phyloP scores from a whole-genome alignment of 1,140 invertebrate genomes.

The Metopolophium dirhodum region DNA sequence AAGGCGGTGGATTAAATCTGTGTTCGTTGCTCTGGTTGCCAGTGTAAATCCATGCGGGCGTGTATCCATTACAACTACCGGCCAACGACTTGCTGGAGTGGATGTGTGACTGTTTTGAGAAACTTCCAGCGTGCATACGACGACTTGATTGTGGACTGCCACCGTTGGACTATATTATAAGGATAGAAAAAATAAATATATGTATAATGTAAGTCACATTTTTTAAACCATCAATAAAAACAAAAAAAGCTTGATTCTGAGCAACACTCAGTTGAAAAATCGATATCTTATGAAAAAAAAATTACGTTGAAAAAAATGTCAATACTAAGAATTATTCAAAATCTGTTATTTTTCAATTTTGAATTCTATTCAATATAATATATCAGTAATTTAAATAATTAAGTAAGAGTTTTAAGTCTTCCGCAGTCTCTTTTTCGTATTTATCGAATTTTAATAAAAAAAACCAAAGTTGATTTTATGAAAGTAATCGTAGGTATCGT shows the following conservation, averaged over 20 bases:
- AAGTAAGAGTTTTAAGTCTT: neutral
- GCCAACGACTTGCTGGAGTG: constrained; percentile 29
- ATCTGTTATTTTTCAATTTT: no score
- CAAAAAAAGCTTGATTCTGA: neutral
- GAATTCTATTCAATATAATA: neutral
- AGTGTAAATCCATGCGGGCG: constrained; percentile 28
- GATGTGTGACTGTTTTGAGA: constrained; percentile 26
- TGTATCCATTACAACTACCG: constrained; percentile 47
- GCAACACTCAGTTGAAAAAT: no score
- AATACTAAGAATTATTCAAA: neutral
- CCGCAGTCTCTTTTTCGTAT: neutral
- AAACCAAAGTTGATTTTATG: neutral
- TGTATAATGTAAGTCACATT: neutral
- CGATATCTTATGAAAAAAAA: no score
- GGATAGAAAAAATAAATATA: neutral
- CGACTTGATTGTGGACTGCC: constrained; percentile 56
- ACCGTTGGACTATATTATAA: constrained; percentile 1
- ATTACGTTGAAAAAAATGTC: neutral
- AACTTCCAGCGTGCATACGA: constrained; percentile 55
- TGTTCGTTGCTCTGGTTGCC: constrained; percentile 49
- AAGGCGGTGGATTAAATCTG: constrained; percentile 58
- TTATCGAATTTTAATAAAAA: neutral
- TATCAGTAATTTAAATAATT: neutral
- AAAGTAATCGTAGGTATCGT: no score
- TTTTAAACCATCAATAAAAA: neutral